These are phyloP conservation scores for Centroberyx gerrardi DNA, from an alignment of 2,797 vertebrate species.

Conservation along the genomic window DNA sequence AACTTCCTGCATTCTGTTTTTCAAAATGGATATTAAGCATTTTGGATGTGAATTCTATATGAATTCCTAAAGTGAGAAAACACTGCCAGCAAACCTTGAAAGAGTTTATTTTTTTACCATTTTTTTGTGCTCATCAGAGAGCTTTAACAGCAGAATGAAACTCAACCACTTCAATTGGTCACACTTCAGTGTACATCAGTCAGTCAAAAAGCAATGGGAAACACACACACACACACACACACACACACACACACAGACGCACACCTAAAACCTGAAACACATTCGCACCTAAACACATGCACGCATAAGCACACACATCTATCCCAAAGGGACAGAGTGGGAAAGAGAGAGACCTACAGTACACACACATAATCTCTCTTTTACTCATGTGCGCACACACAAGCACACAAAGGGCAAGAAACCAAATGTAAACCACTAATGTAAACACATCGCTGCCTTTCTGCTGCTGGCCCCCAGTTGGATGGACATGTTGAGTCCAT, in stretches of 20 bases:
- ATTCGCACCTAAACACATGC: not conserved
- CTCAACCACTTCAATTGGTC: constrained; percentile 11
- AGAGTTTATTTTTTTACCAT: constrained; percentile 11
- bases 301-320: not conserved
- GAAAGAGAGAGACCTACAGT: not conserved
- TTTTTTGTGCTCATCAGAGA: constrained; percentile 4
- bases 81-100: not conserved
- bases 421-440: constrained; percentile 58
- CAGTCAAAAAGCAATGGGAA: constrained; percentile 1
- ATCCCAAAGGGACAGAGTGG: not conserved
- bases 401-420: constrained; percentile 12
- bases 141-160: constrained; percentile 1
- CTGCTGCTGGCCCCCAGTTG: constrained; percentile 9
- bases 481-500: constrained; percentile 61
- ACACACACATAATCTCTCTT: not conserved
- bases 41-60: no score
- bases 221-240: constrained; percentile 3
- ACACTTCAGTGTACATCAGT: constrained; percentile 26
- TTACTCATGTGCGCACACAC: not conserved
- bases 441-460: constrained; percentile 60
- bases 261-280: not conserved
- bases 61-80: not conserved
- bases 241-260: not conserved
- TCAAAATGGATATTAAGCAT: no score
- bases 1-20: no score